These are phyloP conservation scores for Aphidius gifuensis DNA, from an alignment of 1,140 invertebrate species.

Conservation along the genomic window DNA sequence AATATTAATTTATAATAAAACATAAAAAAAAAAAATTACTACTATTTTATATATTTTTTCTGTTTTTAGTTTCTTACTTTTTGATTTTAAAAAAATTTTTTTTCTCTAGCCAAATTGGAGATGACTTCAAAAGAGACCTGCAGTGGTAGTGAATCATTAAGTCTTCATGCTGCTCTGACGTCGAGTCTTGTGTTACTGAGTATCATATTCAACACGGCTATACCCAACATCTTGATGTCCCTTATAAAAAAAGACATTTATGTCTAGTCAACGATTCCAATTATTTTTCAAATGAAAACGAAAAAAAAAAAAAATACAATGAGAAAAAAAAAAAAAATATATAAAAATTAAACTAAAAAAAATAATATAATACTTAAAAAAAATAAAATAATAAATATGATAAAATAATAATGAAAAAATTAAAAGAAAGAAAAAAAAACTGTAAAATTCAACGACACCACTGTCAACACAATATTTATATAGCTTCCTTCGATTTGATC, in stretches of 20 bases:
- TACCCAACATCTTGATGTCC: conserved; percentile 14
- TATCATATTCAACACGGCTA: conserved; percentile 19
- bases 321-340: no score
- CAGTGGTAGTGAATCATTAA: conserved; percentile 33
- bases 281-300: background rate
- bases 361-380: no score
- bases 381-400: no score
- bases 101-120: conserved; percentile 51
- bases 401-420: no score
- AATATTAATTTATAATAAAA: no score
- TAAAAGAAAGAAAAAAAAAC: no score
- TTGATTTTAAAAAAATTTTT: conserved; percentile 16
- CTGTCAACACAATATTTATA: no score
- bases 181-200: conserved; percentile 22
- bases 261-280: conserved; percentile 8
- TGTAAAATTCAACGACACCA: no score
- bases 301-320: no score
- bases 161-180: conserved; percentile 13
- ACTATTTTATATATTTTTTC: background rate
- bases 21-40: background rate
- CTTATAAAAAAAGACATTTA: conserved; percentile 19
- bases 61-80: background rate
- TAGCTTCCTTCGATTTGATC: no score
- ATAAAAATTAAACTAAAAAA: no score
- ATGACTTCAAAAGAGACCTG: conserved; percentile 47